Evolutionary conservation across 2,113 vertebrate species (phyloP), one percentile per base, ranked within the genome.

Genomic region (Poicephalus gulielmi): DNA sequence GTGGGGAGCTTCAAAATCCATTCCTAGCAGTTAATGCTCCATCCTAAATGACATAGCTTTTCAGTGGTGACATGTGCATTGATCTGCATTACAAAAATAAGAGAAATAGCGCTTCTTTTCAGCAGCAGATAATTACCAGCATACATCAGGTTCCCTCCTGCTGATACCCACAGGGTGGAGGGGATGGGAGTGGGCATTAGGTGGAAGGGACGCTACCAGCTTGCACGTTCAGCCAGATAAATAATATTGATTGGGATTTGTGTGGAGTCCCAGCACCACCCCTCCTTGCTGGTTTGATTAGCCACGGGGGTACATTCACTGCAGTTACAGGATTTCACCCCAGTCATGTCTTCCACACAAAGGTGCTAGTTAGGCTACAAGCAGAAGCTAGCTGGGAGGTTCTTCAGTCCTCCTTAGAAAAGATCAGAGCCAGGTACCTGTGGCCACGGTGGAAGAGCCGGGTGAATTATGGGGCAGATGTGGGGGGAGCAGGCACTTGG

Each of bases 41-140:
- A 89, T 96, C 96, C 88, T 96, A 96, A 96, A 95, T 96, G 96
- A 96, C 96, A 96, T 44, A 96, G 86, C 59, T 95, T 96, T 90
- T 93, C 96, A 94, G 46, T 90, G 75, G 57, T 95, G 80, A 97
- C 91, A 79, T 91, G 78, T 89, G 55, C 92, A 91, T 93, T 83
- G 89, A 91, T 91, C 70, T 95, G 59, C 83, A 93, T 81, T 97
- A 86, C 93, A 97, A 97, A 97, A 94, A 96, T 96, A 96, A 94
- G 94, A 97, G 82, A 90, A 78, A 78, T 89, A 90, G 84, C 96
- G 76, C 91, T 95, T 96, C 92, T 96, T 96, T 97, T 94, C 87
- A 96, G 88, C 67, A 95, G 73, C 77, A 92, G 77, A 89, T 97
- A 97, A 96, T 96, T 96, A 74, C 86, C 88, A 91, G 87, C 91